These are phyloP conservation scores for Agriotes lineatus DNA, from an alignment of 2,888 invertebrate genomes.

Conservation along the genomic window DNA sequence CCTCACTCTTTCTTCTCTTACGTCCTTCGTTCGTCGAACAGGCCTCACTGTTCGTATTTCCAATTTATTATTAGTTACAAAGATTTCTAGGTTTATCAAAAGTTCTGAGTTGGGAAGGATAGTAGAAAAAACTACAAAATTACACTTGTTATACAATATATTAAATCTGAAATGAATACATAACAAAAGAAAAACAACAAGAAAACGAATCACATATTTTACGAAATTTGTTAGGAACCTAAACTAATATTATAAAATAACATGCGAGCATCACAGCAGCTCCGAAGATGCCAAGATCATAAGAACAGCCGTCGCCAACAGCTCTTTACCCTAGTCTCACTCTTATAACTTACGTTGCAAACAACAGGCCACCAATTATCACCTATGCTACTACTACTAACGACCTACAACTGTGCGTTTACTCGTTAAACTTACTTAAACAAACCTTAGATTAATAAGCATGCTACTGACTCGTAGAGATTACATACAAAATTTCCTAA, in stretches of 20 bases:
- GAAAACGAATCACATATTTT: constrained; percentile 38
- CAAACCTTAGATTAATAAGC: constrained; percentile 39
- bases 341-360: constrained; percentile 2
- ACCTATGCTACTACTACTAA: constrained; percentile 20
- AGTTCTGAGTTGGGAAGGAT: no score
- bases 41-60: no score
- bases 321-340: constrained; percentile 27
- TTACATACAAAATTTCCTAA: constrained; percentile 40
- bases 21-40: no score
- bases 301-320: constrained; percentile 18
- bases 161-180: constrained; percentile 44
- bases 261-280: constrained; percentile 1
- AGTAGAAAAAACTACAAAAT: not conserved
- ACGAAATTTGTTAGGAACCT: constrained; percentile 46
- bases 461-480: constrained; percentile 48
- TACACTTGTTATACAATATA: constrained; percentile 44
- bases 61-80: no score
- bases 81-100: no score
- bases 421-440: constrained; percentile 8
- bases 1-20: no score
- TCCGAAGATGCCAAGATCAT: not conserved
- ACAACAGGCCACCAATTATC: constrained; percentile 28
- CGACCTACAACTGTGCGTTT: constrained; percentile 31
- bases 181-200: constrained; percentile 45
- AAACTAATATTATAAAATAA: constrained; percentile 39